phyloP scores from a whole-genome alignment of 2,888 invertebrate species.

The Dastarcus helophoroides region DNA sequence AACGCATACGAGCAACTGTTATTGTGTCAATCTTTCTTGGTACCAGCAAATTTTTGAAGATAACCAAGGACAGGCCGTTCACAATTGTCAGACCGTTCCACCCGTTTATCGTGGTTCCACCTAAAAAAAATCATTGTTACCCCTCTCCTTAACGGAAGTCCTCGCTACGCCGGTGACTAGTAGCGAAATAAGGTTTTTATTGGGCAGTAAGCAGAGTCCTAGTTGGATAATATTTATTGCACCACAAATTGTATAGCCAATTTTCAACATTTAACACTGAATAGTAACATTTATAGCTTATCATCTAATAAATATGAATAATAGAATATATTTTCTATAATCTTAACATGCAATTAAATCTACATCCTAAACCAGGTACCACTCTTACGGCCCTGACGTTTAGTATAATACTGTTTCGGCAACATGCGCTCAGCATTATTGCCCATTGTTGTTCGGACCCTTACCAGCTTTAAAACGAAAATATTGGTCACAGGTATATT shows the following conservation, averaged over 20 bases:
- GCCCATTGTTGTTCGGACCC: conserved; percentile 39
- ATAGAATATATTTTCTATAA: conserved; percentile 11
- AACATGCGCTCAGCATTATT: conserved; percentile 21
- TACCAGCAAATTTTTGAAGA: too few species aligned
- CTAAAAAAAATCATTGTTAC: too few species aligned
- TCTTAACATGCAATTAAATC: conserved; percentile 21
- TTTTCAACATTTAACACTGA: conserved; percentile 32
- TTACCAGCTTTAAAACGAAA: conserved; percentile 37
- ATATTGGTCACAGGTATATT: conserved; percentile 23
- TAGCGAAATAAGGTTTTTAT: too few species aligned
- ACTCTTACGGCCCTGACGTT: conserved; percentile 22
- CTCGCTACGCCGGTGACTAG: too few species aligned
- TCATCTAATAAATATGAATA: conserved; percentile 16
- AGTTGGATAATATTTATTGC: conserved; percentile 35
- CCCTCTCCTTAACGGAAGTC: too few species aligned
- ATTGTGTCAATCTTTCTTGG: too few species aligned
- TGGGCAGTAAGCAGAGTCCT: too few species aligned
- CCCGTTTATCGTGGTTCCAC: too few species aligned
- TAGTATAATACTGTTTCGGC: conserved; percentile 21
- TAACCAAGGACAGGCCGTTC: too few species aligned
- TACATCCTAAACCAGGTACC: conserved; percentile 25
- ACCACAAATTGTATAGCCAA: conserved; percentile 31
- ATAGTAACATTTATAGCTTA: conserved; percentile 17
- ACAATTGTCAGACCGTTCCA: too few species aligned
- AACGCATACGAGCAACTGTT: too few species aligned